Evolutionary conservation across 2,113 vertebrate genomes (phyloP).

Genomic region (Leucopsar rothschildi): DNA sequence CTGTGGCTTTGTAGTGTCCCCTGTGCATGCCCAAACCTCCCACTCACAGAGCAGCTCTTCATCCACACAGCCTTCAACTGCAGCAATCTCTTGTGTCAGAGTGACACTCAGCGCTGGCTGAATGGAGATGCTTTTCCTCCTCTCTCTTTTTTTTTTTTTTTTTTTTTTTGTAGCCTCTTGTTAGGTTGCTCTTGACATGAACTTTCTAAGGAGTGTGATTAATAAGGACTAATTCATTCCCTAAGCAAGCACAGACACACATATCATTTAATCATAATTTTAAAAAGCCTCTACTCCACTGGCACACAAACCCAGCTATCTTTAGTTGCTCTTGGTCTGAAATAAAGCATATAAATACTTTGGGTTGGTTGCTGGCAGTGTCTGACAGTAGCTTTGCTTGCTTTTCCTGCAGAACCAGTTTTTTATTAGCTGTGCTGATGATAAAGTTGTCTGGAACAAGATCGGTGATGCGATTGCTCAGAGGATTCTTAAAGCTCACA

Average conservation of each 20-base stretch:
- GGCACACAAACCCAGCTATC: neutral
- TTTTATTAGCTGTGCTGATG: slow-evolving; percentile 95
- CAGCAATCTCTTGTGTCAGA: neutral
- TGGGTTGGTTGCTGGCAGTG: neutral
- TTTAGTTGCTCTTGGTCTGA: neutral
- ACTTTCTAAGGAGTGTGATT: neutral
- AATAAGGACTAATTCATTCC: neutral
- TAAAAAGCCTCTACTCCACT: neutral
- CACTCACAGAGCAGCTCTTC: neutral
- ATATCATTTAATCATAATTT: neutral
- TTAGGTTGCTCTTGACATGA: neutral
- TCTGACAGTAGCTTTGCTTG: slow-evolving; percentile 10
- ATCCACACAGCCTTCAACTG: neutral
- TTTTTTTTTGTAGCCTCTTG: neutral
- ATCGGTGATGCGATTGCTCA: slow-evolving; percentile 88
- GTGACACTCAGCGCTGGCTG: neutral
- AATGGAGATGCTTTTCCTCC: neutral
- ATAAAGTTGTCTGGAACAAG: slow-evolving; percentile 89
- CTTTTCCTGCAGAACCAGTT: slow-evolving; percentile 89
- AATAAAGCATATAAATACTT: neutral
- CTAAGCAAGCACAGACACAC: neutral
- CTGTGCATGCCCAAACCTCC: neutral
- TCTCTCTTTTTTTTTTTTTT: neutral
- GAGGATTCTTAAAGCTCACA: slow-evolving; percentile 89
- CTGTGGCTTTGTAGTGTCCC: neutral